Evolutionary conservation across 1,140 invertebrate species (phyloP).

Genomic region (Drosophila orosa): DNA sequence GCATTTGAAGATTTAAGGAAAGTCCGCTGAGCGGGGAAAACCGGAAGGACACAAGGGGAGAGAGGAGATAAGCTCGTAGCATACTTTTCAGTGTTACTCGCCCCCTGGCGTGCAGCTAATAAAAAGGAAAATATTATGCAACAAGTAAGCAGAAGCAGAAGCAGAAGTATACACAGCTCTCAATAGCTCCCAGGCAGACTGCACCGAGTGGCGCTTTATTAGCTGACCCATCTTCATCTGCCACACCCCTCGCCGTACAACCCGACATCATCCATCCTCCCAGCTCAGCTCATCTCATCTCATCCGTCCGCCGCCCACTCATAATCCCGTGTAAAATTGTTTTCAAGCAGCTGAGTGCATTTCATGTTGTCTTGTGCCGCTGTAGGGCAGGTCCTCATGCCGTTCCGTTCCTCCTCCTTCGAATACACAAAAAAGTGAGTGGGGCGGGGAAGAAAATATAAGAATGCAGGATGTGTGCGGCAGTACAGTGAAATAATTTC

Average conservation of each 20-base stretch:
- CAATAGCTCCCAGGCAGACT: conserved; percentile 53
- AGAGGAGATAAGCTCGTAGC: conserved; percentile 8
- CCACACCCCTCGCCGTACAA: conserved; percentile 1
- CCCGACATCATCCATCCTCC: not conserved
- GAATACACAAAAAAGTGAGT: conserved; percentile 18
- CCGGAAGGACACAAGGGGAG: not conserved
- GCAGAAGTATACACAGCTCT: conserved; percentile 33
- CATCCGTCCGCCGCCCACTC: conserved; percentile 23
- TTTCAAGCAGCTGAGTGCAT: conserved; percentile 69
- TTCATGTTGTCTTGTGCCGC: conserved; percentile 52
- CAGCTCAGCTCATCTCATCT: not conserved
- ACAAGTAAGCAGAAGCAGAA: conserved; percentile 68
- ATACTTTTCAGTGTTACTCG: conserved; percentile 48
- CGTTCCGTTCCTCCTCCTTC: not conserved
- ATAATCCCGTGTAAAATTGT: conserved; percentile 79
- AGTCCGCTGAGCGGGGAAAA: conserved; percentile 18
- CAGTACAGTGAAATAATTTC: conserved; percentile 73
- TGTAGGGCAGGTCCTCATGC: conserved; percentile 35
- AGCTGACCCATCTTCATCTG: conserved; percentile 55
- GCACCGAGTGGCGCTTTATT: conserved; percentile 68
- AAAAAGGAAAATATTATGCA: conserved; percentile 81
- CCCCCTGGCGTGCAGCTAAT: conserved; percentile 56
- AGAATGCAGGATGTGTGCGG: conserved; percentile 46
- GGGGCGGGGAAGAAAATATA: conserved; percentile 7
- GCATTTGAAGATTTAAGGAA: conserved; percentile 61